Evolutionary conservation across 2,113 vertebrate species (phyloP), one percentile per base, ranked within the genome.

Genomic region (Myotis yumanensis): DNA sequence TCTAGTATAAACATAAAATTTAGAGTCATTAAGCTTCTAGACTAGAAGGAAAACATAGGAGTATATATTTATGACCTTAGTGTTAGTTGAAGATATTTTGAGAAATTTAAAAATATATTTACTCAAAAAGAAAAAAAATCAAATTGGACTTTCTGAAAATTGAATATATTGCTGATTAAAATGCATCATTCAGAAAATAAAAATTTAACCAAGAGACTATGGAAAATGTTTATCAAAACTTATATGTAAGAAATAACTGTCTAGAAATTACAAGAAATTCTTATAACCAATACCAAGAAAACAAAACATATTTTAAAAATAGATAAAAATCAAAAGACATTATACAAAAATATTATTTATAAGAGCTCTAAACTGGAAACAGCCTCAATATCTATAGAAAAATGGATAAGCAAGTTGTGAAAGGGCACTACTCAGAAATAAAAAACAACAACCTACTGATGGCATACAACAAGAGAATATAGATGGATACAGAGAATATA

Each of bases 91-190:
- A 76, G 35, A 71, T 91, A 80, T n/a, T 89, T 94, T 89, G 32
- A 85, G 20, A 59, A 17, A 40, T 30, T 16, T 7, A 35, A 40
- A 32, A 48, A 91, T 54, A 17, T 9, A 68, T 2, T n/a, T 59
- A 85, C 51, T 84, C 11, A 43, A 48, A 48, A 62, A 54, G 12
- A 51, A 51, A 54, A 32, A 88, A 84, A 54, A 62, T 35, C 12
- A 77, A 86, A 85, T 81, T 94, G 25, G 37, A 51, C 7, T 40
- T 90, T 43, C 32, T 89, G 22, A 84, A 85, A 96, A 92, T 46
- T 54, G 32, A 88, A 35, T 69, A 54, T 25, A 46, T 40, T 71
- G 18, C 5, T 81, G n/a, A 92, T 25, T 87, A 83, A 87, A 87
- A 66, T 22, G 40, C 20, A 82, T 54, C 23, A 90, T 75, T 90